phyloP scores from a whole-genome alignment of 2,797 vertebrate species.

The Glossophaga mutica region DNA sequence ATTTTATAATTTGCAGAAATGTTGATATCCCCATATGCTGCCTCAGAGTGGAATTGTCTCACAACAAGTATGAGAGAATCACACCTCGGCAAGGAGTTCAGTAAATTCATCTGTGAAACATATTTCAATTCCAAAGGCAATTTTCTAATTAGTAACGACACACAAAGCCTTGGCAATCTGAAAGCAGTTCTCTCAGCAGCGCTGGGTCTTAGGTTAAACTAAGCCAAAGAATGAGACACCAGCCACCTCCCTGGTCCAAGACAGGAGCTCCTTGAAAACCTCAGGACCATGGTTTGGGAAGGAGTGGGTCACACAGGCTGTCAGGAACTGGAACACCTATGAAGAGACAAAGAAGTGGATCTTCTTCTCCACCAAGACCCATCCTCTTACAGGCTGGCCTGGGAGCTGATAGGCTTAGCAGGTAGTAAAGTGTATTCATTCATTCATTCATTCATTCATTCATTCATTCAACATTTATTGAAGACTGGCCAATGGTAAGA shows the following conservation, averaged over 20 bases:
- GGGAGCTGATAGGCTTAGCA: background rate
- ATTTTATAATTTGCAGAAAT: background rate
- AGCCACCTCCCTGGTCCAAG: background rate
- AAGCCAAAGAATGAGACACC: background rate
- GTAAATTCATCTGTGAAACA: slow-evolving; percentile 58
- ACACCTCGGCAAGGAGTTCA: slow-evolving; percentile 11
- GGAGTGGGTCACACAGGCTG: background rate
- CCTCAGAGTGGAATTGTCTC: background rate
- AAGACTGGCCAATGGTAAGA: background rate
- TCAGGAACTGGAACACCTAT: background rate
- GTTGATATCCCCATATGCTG: slow-evolving; percentile 15
- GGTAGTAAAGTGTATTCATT: background rate
- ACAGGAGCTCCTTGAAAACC: background rate
- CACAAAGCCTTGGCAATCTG: slow-evolving; percentile 47
- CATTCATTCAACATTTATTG: background rate
- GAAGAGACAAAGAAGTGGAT: background rate
- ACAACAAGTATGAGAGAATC: background rate
- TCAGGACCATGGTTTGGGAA: background rate
- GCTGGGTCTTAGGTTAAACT: background rate
- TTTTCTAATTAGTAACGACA: slow-evolving; percentile 63
- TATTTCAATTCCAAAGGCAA: slow-evolving; percentile 67
- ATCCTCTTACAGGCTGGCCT: background rate
- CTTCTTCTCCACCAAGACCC: background rate
- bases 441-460: background rate
- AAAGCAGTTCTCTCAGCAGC: background rate